Conservation (phyloP, 2,888 invertebrate species). For the Stenolophus ochropezus region DNA sequence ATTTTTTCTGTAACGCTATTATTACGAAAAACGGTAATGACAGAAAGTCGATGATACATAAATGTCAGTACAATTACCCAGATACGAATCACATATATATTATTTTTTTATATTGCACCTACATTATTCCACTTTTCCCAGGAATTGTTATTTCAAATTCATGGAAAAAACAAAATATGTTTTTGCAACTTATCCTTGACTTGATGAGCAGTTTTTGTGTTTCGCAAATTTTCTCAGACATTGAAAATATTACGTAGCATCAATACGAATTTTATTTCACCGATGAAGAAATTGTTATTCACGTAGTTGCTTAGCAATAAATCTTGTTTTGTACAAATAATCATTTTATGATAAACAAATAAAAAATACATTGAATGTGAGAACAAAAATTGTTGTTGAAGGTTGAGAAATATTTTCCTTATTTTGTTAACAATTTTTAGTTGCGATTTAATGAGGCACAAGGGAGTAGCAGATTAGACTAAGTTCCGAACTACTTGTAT, state of each 20-base stretch:
- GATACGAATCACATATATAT: conserved; percentile 2
- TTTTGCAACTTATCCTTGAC: conserved; percentile 10
- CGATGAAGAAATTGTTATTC: background rate
- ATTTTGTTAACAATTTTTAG: background rate
- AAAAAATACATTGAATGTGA: background rate
- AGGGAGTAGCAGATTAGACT: background rate
- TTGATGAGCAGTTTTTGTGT: background rate
- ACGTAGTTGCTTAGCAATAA: background rate
- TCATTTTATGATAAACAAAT: background rate
- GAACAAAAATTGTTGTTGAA: background rate
- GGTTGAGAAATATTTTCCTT: background rate
- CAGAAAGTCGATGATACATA: conserved; percentile 5
- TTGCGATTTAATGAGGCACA: background rate
- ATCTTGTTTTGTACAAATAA: background rate
- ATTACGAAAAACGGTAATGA: background rate
- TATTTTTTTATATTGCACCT: background rate
- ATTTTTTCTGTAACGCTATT: background rate
- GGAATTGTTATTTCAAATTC: conserved; percentile 13
- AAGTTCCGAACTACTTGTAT: background rate
- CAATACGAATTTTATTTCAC: conserved; percentile 2
- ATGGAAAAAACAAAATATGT: conserved; percentile 3
- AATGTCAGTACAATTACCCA: background rate
- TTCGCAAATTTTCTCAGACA: background rate
- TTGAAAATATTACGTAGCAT: conserved; percentile 1
- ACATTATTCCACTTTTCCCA: background rate